A percentile compares a stretch with the other conserved stretches of the same genome.
Evolutionary conservation across 1,140 invertebrate genomes (phyloP).

Genomic region (Pectinophora gossypiella): DNA sequence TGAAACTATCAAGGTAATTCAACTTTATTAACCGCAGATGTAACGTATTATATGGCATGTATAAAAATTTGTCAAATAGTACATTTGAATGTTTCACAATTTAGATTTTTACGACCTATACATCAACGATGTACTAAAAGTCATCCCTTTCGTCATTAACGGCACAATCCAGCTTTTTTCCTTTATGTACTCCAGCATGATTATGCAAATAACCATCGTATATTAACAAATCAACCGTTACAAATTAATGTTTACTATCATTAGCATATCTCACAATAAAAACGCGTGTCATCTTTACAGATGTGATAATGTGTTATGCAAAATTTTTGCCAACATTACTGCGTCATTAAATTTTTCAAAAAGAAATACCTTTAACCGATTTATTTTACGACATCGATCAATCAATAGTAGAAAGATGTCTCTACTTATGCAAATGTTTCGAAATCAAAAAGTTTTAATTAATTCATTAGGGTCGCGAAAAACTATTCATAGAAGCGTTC

Average conservation of each 20-base stretch:
- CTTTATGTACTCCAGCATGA: constrained; percentile 34
- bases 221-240: constrained; percentile 73
- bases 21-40: constrained; percentile 49
- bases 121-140: constrained; percentile 58
- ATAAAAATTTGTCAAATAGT: neutral
- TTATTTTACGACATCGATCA: constrained; percentile 57
- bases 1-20: constrained; percentile 26
- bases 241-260: constrained; percentile 70
- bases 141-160: constrained; percentile 47
- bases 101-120: constrained; percentile 52
- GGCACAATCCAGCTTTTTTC: constrained; percentile 20
- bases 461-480: constrained; percentile 50
- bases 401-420: constrained; percentile 34
- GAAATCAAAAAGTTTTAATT: constrained; percentile 33
- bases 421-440: constrained; percentile 46
- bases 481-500: constrained; percentile 10
- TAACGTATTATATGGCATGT: neutral
- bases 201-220: constrained; percentile 61
- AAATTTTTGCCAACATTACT: constrained; percentile 28
- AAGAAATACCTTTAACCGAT: constrained; percentile 22
- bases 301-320: constrained; percentile 16
- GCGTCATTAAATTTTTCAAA: constrained; percentile 42
- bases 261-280: constrained; percentile 64
- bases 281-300: constrained; percentile 49
- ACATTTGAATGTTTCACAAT: constrained; percentile 32